Evolutionary conservation across 2,797 vertebrate species (phyloP).

Genomic region (Notamacropus eugenii): DNA sequence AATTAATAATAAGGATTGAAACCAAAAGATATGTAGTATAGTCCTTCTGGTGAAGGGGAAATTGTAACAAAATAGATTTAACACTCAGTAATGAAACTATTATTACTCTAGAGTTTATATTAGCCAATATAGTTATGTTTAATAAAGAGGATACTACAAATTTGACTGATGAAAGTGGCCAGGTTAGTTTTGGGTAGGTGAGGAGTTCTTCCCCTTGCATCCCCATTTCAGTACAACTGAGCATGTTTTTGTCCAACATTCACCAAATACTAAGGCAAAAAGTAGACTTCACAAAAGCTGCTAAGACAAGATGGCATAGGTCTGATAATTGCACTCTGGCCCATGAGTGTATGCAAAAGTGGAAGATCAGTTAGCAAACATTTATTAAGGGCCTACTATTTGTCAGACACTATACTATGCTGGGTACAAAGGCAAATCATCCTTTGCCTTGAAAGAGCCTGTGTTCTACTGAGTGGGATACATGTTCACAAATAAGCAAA

Average conservation of each 20-base stretch:
- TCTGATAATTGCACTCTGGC: not conserved
- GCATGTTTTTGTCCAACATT: not conserved
- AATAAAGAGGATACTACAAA: not conserved
- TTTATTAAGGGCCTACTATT: not conserved
- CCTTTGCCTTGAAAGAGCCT: not conserved
- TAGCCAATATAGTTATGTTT: not conserved
- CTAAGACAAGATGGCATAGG: not conserved
- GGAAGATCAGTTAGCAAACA: not conserved
- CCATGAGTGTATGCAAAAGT: not conserved
- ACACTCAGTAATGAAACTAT: not conserved
- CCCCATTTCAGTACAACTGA: not conserved
- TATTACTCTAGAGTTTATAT: not conserved
- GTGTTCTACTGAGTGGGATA: not conserved
- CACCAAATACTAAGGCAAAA: not conserved
- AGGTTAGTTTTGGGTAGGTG: not conserved
- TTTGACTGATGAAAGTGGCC: not conserved
- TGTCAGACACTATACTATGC: not conserved
- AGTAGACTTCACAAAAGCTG: not conserved
- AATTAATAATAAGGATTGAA: not conserved
- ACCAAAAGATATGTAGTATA: not conserved
- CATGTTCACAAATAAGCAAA: not conserved
- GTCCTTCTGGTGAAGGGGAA: not conserved
- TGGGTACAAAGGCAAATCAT: not conserved
- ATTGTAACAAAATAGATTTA: not conserved
- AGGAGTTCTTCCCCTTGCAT: not conserved